Evolutionary conservation across 2,797 vertebrate species (phyloP).

Genomic region (Poeciliopsis presidionis): DNA sequence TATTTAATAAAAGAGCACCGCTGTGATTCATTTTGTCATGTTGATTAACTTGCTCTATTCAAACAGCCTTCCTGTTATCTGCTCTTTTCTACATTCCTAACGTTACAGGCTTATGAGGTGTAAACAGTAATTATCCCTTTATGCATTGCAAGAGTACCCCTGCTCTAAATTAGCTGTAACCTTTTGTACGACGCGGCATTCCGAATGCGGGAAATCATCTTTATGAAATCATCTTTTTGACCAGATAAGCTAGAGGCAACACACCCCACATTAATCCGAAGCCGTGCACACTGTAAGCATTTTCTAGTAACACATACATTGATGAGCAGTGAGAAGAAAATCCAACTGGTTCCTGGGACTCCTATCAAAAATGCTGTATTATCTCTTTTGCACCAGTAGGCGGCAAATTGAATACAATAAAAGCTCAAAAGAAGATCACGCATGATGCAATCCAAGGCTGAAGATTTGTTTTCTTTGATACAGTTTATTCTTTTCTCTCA

Average conservation of each 20-base stretch:
- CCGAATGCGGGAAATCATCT: too few species aligned
- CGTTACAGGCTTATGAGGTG: background rate
- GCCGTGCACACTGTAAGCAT: background rate
- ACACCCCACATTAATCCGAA: background rate
- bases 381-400: background rate
- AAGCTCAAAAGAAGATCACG: background rate
- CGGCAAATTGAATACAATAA: background rate
- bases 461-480: background rate
- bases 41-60: slow-evolving; percentile 16
- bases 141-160: background rate
- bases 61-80: background rate
- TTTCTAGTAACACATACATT: background rate
- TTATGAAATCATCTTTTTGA: too few species aligned
- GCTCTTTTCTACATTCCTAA: background rate
- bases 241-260: background rate
- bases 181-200: background rate
- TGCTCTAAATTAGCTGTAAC: slow-evolving; percentile 1
- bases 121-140: background rate
- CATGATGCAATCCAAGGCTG: background rate
- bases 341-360: background rate
- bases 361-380: background rate
- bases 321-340: background rate
- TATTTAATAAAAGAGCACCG: background rate
- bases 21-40: slow-evolving; percentile 11
- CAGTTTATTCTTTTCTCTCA: background rate